Evolutionary conservation across 2,888 invertebrate species (phyloP).

Genomic region (Ditula angustiorana): DNA sequence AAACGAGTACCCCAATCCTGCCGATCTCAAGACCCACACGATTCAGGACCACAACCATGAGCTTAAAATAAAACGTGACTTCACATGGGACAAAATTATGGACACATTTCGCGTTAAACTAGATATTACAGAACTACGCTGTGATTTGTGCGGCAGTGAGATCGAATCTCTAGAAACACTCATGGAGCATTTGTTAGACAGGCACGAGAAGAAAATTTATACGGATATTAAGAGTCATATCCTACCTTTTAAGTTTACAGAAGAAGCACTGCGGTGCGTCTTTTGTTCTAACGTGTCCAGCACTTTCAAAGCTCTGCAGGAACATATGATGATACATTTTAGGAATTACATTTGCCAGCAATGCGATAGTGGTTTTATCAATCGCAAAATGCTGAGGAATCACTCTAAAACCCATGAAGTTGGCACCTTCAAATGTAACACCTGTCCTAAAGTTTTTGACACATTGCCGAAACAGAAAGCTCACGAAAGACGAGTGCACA

Average conservation of each 20-base stretch:
- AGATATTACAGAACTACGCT: constrained; percentile 51
- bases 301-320: constrained; percentile 51
- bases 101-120: constrained; percentile 52
- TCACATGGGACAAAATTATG: constrained; percentile 51
- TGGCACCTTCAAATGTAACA: constrained; percentile 48
- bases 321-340: constrained; percentile 60
- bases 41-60: constrained; percentile 44
- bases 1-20: constrained; percentile 44
- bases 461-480: constrained; percentile 46
- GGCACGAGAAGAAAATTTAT: constrained; percentile 46
- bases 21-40: constrained; percentile 57
- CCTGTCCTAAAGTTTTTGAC: constrained; percentile 49
- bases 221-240: constrained; percentile 56
- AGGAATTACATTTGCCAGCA: constrained; percentile 53
- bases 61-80: constrained; percentile 46
- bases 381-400: constrained; percentile 57
- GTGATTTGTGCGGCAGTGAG: constrained; percentile 45
- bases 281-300: constrained; percentile 48
- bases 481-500: constrained; percentile 63
- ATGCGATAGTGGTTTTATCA: constrained; percentile 62
- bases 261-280: constrained; percentile 47
- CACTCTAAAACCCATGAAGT: constrained; percentile 46
- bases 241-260: constrained; percentile 53
- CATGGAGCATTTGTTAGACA: constrained; percentile 46
- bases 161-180: constrained; percentile 44